Percentiles rank a stretch among this genome's conserved stretches.
Conservation (phyloP, 2,113 vertebrate species). For the Corydoras sp. region DNA sequence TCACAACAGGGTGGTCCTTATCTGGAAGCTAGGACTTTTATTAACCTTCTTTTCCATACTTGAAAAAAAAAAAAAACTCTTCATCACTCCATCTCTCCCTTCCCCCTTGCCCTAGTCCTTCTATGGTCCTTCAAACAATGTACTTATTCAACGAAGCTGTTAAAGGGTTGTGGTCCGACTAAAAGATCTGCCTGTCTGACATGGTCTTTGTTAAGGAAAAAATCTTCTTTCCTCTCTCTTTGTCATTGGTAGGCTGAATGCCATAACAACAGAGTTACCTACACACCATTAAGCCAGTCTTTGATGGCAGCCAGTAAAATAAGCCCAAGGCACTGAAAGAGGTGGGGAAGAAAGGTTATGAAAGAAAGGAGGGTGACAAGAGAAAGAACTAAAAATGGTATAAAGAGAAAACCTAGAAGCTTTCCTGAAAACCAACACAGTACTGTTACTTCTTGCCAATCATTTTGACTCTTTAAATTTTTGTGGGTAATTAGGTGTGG, state of each 20-base stretch:
- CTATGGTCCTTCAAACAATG: slow-evolving; percentile 47
- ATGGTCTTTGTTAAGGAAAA: slow-evolving; percentile 40
- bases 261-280: slow-evolving; percentile 61
- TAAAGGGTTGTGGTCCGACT: slow-evolving; percentile 49
- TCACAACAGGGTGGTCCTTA: no score
- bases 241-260: slow-evolving; percentile 41
- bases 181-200: slow-evolving; percentile 57
- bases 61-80: slow-evolving; percentile 3
- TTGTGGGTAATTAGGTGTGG: slow-evolving; percentile 19
- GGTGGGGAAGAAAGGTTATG: slow-evolving; percentile 14
- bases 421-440: slow-evolving; percentile 14
- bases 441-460: slow-evolving; percentile 2
- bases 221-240: slow-evolving; percentile 37
- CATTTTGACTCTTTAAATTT: slow-evolving; percentile 5
- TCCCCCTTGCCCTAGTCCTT: slow-evolving; percentile 18
- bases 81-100: slow-evolving; percentile 22
- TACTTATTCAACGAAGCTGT: slow-evolving; percentile 50
- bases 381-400: slow-evolving; percentile 18
- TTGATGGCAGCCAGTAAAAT: slow-evolving; percentile 61
- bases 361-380: slow-evolving; percentile 31
- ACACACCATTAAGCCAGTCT: slow-evolving; percentile 54
- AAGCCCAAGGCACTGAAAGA: slow-evolving; percentile 55
- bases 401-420: background rate
- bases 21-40: no score
- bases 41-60: background rate